Evolutionary conservation across 2,888 invertebrate species (phyloP), one percentile per base, ranked within the genome.

Genomic region (Meiosimyza decipiens): DNA sequence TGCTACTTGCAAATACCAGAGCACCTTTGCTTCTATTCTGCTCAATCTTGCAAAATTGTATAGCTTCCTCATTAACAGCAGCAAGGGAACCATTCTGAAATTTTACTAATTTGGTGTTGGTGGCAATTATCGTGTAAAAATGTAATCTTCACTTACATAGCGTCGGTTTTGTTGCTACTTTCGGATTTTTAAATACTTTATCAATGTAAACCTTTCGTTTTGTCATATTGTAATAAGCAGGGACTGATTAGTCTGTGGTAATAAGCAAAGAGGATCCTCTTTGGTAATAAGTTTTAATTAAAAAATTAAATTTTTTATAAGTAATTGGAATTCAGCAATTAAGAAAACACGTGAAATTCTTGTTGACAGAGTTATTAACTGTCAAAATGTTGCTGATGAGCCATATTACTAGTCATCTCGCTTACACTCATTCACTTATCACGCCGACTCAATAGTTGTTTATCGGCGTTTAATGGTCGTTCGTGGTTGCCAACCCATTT

Each of bases 11-110:
- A 6, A 80, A 74, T 5, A 86, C 73, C 9, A 85, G 50, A 2
- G 83, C 83, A 6, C 74, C 76, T 4, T 75, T 68, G 47, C 73
- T 73, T 2, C 74, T 62, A 11, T 72, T 71, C 51, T 55, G 69
- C 12, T 78, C 75, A 2, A 80, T 73, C 1, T 78, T 72, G 15
- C 77, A 77, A 28, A 80, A 86, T 3, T 80, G 72, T 0, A 78
- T 81, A 0, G 63, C 73, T 13, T 79, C 72, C 6, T 79, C 77
- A 6, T 75, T 74, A 33, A 79, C 72, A 16, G 77, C 75, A 0
- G 76, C 75, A 0, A 87, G 71, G 11, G 76, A 73, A 4, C 86
- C 86, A 74, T 87, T 87, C 75, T 86, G 86, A 55, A 87, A 87
- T 75, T 82, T 80, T 9, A 87, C 86, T 87, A 65, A 2, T 33